Conservation (phyloP, 1,140 invertebrate species). For the Camponotus vicinus region DNA sequence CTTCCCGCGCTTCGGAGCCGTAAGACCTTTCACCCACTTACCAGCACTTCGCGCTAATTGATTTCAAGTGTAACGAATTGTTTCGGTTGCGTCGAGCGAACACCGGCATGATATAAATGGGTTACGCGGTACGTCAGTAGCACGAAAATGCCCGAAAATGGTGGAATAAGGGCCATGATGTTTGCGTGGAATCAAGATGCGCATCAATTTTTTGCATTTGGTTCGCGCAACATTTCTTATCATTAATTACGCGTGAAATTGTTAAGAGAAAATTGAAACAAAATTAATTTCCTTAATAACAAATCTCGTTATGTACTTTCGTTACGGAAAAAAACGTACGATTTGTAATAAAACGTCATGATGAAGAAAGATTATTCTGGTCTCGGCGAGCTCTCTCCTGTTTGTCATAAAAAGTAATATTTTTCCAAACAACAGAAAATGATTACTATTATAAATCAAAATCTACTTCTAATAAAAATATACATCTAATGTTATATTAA, state of each 20-base stretch:
- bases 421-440: neutral
- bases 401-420: neutral
- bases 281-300: neutral
- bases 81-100: constrained; percentile 63
- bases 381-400: neutral
- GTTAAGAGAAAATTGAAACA: neutral
- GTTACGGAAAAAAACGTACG: neutral
- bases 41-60: constrained; percentile 75
- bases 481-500: neutral
- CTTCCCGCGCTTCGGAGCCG: neutral
- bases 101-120: constrained; percentile 66
- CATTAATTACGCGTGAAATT: neutral
- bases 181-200: constrained; percentile 13
- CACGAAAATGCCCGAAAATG: neutral
- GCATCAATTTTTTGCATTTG: neutral
- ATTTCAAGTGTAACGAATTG: constrained; percentile 78
- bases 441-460: neutral
- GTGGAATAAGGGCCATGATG: neutral
- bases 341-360: neutral
- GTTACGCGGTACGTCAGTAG: constrained; percentile 54
- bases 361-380: neutral
- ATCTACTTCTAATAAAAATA: neutral
- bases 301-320: neutral
- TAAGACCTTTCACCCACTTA: constrained; percentile 76
- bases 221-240: neutral